These are phyloP conservation scores for Leptothorax acervorum DNA, from an alignment of 2,888 invertebrate genomes.

Conservation along the genomic window DNA sequence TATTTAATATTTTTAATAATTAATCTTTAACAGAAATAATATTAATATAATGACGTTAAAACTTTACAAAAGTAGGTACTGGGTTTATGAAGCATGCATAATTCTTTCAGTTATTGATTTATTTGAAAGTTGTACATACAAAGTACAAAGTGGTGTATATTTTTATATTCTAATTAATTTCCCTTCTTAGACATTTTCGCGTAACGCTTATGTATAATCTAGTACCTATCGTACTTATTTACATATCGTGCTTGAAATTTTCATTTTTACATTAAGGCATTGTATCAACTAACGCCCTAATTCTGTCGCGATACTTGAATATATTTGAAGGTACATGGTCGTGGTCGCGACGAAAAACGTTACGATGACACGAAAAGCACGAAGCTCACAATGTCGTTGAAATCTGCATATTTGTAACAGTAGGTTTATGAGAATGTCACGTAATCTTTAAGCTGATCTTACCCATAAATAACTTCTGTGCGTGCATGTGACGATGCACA, in stretches of 20 bases:
- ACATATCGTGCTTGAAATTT: background rate
- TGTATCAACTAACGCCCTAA: constrained; percentile 28
- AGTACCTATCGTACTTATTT: constrained; percentile 8
- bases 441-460: constrained; percentile 23
- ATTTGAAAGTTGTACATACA: background rate
- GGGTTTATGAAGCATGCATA: background rate
- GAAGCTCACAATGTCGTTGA: constrained; percentile 6
- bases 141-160: background rate
- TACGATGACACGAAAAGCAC: constrained; percentile 20
- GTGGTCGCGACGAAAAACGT: constrained; percentile 8
- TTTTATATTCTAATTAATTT: constrained; percentile 29
- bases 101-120: background rate
- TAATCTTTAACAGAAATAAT: background rate
- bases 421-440: constrained; percentile 1
- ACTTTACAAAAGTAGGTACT: background rate
- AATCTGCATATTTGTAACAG: constrained; percentile 22
- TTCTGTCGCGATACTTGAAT: constrained; percentile 36
- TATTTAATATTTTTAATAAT: background rate
- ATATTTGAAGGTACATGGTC: constrained; percentile 22
- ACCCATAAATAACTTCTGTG: background rate
- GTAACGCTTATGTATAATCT: constrained; percentile 16
- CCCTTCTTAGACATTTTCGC: background rate
- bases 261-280: constrained; percentile 26
- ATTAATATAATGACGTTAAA: background rate
- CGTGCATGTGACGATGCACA: background rate